Conservation (phyloP, 2,888 invertebrate species). For the Oscheius myriophilus region DNA sequence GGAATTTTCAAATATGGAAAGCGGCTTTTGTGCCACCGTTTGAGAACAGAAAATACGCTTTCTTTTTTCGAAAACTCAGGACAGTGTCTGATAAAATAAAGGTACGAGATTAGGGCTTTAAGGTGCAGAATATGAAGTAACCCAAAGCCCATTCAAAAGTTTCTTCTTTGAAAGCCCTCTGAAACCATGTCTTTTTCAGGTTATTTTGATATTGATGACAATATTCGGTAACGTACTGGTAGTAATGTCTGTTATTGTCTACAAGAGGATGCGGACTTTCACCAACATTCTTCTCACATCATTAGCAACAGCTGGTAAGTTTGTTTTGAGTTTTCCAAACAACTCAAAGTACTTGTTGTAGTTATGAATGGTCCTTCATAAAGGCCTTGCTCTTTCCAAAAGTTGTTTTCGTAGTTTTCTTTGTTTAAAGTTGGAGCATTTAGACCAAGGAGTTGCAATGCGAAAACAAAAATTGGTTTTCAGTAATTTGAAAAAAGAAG, state of each 20-base stretch:
- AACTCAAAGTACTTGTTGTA: not conserved
- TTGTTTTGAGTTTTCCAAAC: not conserved
- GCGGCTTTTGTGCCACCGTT: no score
- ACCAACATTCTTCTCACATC: conserved; percentile 72
- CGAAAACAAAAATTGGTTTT: not conserved
- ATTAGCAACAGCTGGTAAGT: conserved; percentile 71
- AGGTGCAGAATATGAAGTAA: no score
- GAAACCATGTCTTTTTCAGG: conserved; percentile 46
- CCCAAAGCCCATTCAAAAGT: no score
- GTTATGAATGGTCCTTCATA: not conserved
- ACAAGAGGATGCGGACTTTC: conserved; percentile 72
- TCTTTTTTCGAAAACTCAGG: no score
- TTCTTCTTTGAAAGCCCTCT: no score
- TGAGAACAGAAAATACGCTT: no score
- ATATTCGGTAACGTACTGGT: conserved; percentile 71
- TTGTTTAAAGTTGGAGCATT: not conserved
- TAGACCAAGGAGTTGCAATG: not conserved
- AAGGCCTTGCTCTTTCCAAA: not conserved
- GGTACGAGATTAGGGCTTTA: no score
- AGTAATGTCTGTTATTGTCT: conserved; percentile 71
- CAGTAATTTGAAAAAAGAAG: no score
- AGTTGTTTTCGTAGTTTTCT: not conserved
- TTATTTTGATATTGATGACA: conserved; percentile 67
- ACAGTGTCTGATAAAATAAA: no score
- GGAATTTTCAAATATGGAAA: no score